A percentile compares a stretch with the other conserved stretches of the same genome.
These are phyloP conservation scores for Drosophila monieri DNA, from an alignment of 2,888 invertebrate genomes.

Conservation along the genomic window DNA sequence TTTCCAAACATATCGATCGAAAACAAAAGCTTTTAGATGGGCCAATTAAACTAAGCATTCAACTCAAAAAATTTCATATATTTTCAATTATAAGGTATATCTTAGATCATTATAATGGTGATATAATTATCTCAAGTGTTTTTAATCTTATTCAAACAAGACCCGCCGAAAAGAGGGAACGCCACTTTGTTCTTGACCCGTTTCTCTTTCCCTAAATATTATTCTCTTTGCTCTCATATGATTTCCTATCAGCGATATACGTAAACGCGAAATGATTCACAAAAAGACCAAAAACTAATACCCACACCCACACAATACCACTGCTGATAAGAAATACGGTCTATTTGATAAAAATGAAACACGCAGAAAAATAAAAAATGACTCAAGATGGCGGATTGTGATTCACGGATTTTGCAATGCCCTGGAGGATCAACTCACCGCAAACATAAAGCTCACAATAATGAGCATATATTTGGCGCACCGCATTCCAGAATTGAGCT, in stretches of 20 bases:
- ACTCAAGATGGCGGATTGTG: slow-evolving; percentile 46
- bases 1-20: slow-evolving; percentile 9
- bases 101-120: not conserved
- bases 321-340: slow-evolving; percentile 32
- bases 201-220: slow-evolving; percentile 12
- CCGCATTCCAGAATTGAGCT: slow-evolving; percentile 88
- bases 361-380: slow-evolving; percentile 15
- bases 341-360: slow-evolving; percentile 18
- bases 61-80: not conserved
- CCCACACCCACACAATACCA: slow-evolving; percentile 3
- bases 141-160: not conserved
- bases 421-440: slow-evolving; percentile 86
- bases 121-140: slow-evolving; percentile 1
- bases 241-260: slow-evolving; percentile 14
- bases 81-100: not conserved
- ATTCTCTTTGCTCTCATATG: slow-evolving; percentile 3
- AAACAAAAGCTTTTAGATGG: not conserved
- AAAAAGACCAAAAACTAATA: slow-evolving; percentile 16
- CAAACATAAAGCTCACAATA: slow-evolving; percentile 90
- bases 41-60: not conserved
- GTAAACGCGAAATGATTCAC: slow-evolving; percentile 32
- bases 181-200: slow-evolving; percentile 33
- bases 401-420: slow-evolving; percentile 41
- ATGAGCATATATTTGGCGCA: slow-evolving; percentile 91
- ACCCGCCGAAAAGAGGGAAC: slow-evolving; percentile 6